Base-by-base conservation (phyloP, 2,888 invertebrate genomes). In the Drosophila melanocephala region DNA sequence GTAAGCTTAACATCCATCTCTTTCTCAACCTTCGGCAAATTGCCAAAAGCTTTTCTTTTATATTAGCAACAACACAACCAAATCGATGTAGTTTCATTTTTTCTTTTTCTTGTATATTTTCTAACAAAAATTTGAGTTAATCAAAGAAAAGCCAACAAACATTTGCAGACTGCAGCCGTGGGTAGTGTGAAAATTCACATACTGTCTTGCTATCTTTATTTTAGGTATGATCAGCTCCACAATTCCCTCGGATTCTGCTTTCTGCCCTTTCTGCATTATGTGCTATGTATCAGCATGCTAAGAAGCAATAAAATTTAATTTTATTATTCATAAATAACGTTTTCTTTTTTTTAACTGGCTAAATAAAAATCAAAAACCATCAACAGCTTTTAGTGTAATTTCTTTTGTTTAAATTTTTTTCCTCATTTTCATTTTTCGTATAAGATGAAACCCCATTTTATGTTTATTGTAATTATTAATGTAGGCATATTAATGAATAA, bases 61-160 rank as follows among this genome's bases (percentile, higher is more conserved):
- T 67, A 78, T 80, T 87, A 74, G 84, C 84, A 90, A 92, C 91
- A 92, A 92, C 91, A 92, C 92, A 92, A 93, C 92, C 93, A 92
- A 92, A 91, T 93, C 92, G 92, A 92, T 93, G 92, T 91, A 85
- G 82, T 84, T 87, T 81, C 73, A 55, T 72, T 47, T 75, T 35
- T 37, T 44, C 14, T 37, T 47, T 33, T 57, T 32, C n/a, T n/a
- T 30, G 6, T 16, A 44, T 44, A 37, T 53, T 37, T 26, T 37
- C n/a, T 44, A 76, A 78, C 76, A 71, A 63, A 62, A 68, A 30
- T 30, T 71, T 62, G 56, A 68, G 62, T 62, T 69, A 71, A 72
- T 44, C 62, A 57, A 72, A 47, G 52, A 72, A 74, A 80, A 71
- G 79, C 77, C 81, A 88, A 86, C 72, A 80, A 80, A 73, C 75